These are phyloP conservation scores for Vireo griseus DNA, from an alignment of 2,797 vertebrate genomes.

Conservation along the genomic window DNA sequence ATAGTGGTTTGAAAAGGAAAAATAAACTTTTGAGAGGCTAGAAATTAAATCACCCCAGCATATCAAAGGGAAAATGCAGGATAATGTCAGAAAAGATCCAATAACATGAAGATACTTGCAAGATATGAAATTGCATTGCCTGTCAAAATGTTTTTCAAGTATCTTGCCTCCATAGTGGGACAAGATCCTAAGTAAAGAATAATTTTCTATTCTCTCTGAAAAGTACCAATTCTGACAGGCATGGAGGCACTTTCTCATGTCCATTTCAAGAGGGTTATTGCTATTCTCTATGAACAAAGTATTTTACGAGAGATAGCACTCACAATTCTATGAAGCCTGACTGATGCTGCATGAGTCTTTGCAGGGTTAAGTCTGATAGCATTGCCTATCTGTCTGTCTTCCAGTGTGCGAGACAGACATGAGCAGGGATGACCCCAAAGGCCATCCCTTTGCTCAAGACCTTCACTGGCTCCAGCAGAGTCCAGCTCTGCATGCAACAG, in stretches of 20 bases:
- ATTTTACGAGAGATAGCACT: neutral
- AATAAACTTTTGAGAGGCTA: neutral
- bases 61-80: neutral
- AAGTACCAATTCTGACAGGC: neutral
- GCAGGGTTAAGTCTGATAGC: neutral
- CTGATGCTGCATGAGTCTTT: neutral
- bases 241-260: fast-evolving
- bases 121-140: neutral
- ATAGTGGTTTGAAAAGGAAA: neutral
- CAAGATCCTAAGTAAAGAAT: neutral
- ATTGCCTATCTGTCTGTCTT: neutral
- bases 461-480: neutral
- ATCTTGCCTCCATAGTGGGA: neutral
- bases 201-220: neutral
- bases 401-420: neutral
- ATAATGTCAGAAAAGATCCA: neutral
- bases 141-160: neutral
- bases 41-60: neutral
- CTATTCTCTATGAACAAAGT: neutral
- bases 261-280: neutral
- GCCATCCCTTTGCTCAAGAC: neutral
- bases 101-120: neutral
- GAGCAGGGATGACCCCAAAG: neutral
- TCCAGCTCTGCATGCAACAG: neutral
- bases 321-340: neutral